phyloP scores from a whole-genome alignment of 1,140 invertebrate species.

The Augochlora pura region DNA sequence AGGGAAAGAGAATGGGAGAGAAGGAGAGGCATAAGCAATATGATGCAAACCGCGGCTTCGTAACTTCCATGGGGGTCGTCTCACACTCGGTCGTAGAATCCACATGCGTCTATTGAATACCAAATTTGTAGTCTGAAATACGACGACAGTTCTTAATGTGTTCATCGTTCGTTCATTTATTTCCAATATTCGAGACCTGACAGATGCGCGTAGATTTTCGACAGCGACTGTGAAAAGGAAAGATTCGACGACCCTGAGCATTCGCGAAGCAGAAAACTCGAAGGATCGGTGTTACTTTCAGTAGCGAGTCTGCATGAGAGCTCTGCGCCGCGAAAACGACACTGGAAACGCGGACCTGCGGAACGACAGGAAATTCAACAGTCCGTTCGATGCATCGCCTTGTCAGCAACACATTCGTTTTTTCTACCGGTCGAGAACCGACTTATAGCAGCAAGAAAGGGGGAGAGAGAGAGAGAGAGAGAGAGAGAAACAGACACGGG shows the following conservation, averaged over 20 bases:
- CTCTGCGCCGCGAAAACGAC: conserved; percentile 17
- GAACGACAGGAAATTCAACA: conserved; percentile 2
- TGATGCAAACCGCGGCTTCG: conserved; percentile 7
- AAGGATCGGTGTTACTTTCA: conserved; percentile 14
- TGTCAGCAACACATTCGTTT: conserved; percentile 1
- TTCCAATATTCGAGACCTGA: too few relatives aligned
- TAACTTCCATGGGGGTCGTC: conserved; percentile 1
- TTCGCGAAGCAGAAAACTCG: too few relatives aligned
- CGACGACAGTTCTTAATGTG: too few relatives aligned
- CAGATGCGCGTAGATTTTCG: too few relatives aligned
- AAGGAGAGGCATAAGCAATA: conserved; percentile 12
- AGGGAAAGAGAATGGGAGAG: neutral
- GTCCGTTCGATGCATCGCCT: conserved; percentile 2
- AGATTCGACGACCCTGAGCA: too few relatives aligned
- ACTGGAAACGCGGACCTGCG: conserved; percentile 26
- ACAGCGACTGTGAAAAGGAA: too few relatives aligned
- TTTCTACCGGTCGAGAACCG: neutral
- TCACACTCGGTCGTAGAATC: neutral
- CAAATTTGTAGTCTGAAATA: too few relatives aligned
- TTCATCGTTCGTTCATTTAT: too few relatives aligned
- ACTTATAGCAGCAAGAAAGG: too few relatives aligned
- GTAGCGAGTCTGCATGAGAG: conserved; percentile 12
- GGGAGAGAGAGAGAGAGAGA: too few relatives aligned
- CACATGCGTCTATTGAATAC: too few relatives aligned
- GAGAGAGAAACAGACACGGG: neutral